phyloP scores from a whole-genome alignment of 2,113 vertebrate species.

The Steatornis caripensis region DNA sequence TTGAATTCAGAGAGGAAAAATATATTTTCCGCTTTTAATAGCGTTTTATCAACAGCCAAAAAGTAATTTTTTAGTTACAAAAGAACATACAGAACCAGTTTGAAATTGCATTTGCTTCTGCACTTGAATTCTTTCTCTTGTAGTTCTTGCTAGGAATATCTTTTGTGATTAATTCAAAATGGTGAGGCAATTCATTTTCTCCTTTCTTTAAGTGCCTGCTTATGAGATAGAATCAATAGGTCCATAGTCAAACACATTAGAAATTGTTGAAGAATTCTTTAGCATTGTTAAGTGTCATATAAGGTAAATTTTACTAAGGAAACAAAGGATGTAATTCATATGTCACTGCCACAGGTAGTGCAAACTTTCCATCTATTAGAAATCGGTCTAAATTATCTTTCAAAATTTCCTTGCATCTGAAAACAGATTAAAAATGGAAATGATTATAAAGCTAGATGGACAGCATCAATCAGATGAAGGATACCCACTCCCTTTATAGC shows the following conservation, averaged over 20 bases:
- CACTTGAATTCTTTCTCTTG: background rate
- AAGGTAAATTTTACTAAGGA: background rate
- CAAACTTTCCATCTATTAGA: background rate
- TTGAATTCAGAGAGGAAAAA: background rate
- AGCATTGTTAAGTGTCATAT: background rate
- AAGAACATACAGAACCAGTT: background rate
- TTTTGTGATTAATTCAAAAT: constrained; percentile 6
- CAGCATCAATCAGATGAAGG: background rate
- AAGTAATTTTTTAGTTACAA: background rate
- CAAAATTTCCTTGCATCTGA: background rate
- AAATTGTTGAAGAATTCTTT: background rate
- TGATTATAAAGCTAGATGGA: background rate
- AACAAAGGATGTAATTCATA: background rate
- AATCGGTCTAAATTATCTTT: background rate
- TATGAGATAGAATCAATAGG: background rate
- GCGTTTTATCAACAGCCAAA: background rate
- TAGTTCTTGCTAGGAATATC: background rate
- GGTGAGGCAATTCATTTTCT: background rate
- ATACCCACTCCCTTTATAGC: background rate
- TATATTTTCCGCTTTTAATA: background rate
- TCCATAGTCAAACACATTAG: background rate
- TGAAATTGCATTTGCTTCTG: background rate
- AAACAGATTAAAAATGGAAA: background rate
- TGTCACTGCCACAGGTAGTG: background rate
- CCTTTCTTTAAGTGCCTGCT: background rate